Conservation (phyloP, 2,888 invertebrate genomes). For the Archips crataeganus region DNA sequence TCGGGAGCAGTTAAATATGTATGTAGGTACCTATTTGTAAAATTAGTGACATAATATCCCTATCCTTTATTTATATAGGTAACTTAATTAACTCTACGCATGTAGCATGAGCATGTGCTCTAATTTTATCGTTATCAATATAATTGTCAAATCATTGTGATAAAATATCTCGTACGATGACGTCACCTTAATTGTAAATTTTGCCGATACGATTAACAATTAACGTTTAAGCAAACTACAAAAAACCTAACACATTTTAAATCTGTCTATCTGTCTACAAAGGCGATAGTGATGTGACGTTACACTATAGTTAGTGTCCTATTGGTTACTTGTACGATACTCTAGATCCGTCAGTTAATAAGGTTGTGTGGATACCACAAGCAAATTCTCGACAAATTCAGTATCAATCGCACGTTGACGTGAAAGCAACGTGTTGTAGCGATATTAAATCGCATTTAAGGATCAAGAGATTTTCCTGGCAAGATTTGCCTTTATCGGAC, state of each 20-base stretch:
- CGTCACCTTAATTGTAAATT: background rate
- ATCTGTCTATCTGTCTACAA: background rate
- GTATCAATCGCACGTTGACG: background rate
- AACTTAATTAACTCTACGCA: background rate
- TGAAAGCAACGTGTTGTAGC: background rate
- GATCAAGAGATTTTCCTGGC: background rate
- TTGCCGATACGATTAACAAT: background rate
- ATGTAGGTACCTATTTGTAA: too few species aligned
- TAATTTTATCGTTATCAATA: constrained; percentile 10
- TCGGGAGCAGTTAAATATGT: too few species aligned
- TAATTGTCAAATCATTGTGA: constrained; percentile 4
- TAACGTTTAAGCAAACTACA: too few species aligned
- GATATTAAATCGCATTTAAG: background rate
- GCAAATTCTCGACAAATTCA: background rate
- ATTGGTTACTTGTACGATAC: constrained; percentile 1
- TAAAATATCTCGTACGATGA: constrained; percentile 12
- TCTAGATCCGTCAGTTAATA: background rate
- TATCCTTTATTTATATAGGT: background rate
- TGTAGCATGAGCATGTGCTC: background rate
- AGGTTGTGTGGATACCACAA: background rate
- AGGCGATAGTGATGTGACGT: background rate
- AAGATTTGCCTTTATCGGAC: background rate
- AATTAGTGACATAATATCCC: background rate
- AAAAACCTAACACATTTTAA: too few species aligned
- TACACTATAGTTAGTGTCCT: too few species aligned